These are phyloP conservation scores for Forficula auricularia DNA, from an alignment of 1,140 invertebrate species.

Conservation along the genomic window DNA sequence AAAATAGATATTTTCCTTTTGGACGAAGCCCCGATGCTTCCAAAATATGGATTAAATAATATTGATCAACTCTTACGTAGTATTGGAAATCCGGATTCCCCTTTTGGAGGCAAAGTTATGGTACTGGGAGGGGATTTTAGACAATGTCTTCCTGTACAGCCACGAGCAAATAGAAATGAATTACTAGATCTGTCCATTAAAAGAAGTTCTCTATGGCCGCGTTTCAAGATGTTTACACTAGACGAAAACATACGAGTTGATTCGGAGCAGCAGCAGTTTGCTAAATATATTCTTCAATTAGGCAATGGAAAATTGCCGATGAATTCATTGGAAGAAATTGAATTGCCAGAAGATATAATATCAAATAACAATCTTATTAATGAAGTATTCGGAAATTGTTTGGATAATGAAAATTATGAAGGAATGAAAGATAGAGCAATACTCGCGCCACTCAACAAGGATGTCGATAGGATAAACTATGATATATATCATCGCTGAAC, in stretches of 20 bases:
- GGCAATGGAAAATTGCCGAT: not conserved
- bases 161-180: conserved; percentile 9
- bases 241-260: not conserved
- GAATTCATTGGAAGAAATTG: conserved; percentile 10
- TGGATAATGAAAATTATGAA: conserved; percentile 6
- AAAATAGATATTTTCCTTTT: conserved; percentile 9
- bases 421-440: conserved; percentile 7
- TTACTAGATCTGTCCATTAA: conserved; percentile 12
- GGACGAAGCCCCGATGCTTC: conserved; percentile 9
- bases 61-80: conserved; percentile 13
- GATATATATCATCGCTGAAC: conserved; percentile 11
- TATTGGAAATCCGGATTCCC: conserved; percentile 11
- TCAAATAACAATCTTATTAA: too few species aligned
- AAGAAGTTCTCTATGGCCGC: conserved; percentile 10
- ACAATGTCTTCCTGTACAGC: too few species aligned
- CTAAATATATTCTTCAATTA: conserved; percentile 10
- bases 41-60: too few species aligned
- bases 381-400: conserved; percentile 5
- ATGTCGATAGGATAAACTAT: conserved; percentile 15
- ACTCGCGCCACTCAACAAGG: conserved; percentile 9
- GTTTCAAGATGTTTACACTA: conserved; percentile 9
- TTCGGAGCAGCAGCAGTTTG: conserved; percentile 9
- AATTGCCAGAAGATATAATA: conserved; percentile 2
- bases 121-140: conserved; percentile 7
- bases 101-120: conserved; percentile 18